Percentiles rank a stretch among this genome's conserved stretches.
Evolutionary conservation across 2,113 vertebrate species (phyloP).

Genomic region (Cynopterus brachyotis): DNA sequence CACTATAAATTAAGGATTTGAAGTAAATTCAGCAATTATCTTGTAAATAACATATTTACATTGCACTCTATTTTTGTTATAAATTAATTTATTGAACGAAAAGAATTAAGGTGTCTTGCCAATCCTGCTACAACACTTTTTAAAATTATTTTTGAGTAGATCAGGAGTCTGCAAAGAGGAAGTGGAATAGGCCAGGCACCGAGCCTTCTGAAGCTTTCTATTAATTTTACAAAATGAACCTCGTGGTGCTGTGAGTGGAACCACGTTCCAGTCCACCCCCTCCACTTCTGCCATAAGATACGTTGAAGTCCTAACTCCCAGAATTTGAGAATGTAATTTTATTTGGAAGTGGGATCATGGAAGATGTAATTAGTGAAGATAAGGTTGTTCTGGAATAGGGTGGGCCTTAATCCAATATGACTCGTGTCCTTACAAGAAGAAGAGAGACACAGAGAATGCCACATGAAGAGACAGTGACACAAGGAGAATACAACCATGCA

Average conservation of each 20-base stretch:
- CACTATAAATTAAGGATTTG: background rate
- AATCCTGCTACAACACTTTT: background rate
- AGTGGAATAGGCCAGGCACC: background rate
- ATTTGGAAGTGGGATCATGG: background rate
- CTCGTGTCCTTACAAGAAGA: background rate
- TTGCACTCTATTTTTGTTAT: background rate
- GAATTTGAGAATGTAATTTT: background rate
- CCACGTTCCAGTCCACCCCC: background rate
- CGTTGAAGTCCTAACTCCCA: background rate
- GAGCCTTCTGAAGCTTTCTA: background rate
- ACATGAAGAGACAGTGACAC: background rate
- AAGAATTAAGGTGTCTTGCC: background rate
- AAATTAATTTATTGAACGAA: background rate
- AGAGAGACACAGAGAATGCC: background rate
- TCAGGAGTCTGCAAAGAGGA: background rate
- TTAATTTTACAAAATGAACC: background rate
- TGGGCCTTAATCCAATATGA: background rate
- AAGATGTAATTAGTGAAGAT: background rate
- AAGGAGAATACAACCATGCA: background rate
- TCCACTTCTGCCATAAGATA: background rate
- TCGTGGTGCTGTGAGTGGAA: background rate
- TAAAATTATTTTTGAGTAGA: background rate
- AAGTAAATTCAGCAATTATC: background rate
- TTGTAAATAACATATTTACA: background rate
- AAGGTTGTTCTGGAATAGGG: background rate